Base-by-base conservation (phyloP, 2,113 vertebrate species). In the Scomber japonicus region DNA sequence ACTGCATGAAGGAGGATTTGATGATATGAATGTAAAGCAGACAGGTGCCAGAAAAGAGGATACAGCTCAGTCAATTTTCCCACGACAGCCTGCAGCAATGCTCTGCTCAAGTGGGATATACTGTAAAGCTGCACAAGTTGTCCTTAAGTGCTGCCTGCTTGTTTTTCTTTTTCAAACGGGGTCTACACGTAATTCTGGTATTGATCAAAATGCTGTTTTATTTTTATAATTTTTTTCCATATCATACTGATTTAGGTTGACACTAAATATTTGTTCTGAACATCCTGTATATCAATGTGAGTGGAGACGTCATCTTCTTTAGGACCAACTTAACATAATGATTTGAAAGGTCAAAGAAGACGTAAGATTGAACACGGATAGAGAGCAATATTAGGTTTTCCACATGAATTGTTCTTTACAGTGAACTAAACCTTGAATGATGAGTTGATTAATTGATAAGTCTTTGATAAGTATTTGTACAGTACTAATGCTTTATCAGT, bases 81-180 rank as follows among this genome's bases (percentile, higher is more conserved):
- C 51, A n/a, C 11, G 59, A 24, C 54, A 62, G 56, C 49, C 75
- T 21, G 56, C 49, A 62, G 56, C 49, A 16, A 21, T 12, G 49
- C 24, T 31, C 21, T 16, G 57, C 66, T 19, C 31, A 78, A 17
- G 31, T 0, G 3, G 14, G 53, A 31, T 63, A 5, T 68, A 40
- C 8, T 40, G 35, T 40, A 40, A 40, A 40, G 35, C 35, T 40
- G 35, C 35, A 53, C 27, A 10, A 7, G 17, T 46, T 21, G 3
- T 24, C 35, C 16, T 48, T 12, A 15, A 21, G 31, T 63, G 14
- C 14, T 77, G 46, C 15, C 19, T 74, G 31, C 54, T 60, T 50
- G 40, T 45, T 59, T 40, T 40, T 40, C 8, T 51, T 59, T 30
- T 53, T 31, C 15, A 54, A 14, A 45, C 17, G 44, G 16, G 4